phyloP scores from a whole-genome alignment of 2,797 vertebrate genomes.

The Sphenopsis melanotis region DNA sequence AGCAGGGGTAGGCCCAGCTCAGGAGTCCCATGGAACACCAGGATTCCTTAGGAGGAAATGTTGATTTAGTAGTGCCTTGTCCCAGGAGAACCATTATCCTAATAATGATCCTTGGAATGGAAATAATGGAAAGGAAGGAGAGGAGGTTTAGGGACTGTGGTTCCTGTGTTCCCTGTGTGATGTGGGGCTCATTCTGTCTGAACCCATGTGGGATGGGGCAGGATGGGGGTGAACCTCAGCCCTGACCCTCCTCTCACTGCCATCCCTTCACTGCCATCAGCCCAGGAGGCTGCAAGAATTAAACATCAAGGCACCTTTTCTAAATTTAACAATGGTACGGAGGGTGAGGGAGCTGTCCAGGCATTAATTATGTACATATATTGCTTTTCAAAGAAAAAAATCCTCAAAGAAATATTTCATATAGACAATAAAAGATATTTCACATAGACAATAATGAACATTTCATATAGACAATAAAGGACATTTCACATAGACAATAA shows the following conservation, averaged over 20 bases:
- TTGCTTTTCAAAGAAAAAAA: background rate
- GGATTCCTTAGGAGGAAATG: background rate
- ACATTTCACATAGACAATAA: too few species aligned
- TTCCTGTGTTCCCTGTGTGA: background rate
- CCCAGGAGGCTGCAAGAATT: background rate
- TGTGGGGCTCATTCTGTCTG: background rate
- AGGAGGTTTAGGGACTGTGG: background rate
- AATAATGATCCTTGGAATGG: background rate
- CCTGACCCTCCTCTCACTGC: background rate
- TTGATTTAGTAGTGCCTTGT: background rate
- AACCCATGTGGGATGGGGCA: background rate
- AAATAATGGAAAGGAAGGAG: background rate
- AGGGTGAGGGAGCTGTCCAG: background rate
- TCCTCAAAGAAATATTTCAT: background rate
- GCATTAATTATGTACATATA: background rate
- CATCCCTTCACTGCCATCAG: background rate
- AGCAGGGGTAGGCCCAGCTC: background rate
- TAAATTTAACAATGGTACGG: rapidly evolving
- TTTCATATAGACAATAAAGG: background rate
- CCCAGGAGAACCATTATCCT: background rate
- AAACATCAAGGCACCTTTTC: background rate
- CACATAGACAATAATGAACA: background rate
- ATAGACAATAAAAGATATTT: background rate
- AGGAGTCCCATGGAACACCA: background rate
- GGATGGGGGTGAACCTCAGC: background rate